Evolutionary conservation across 2,797 vertebrate genomes (phyloP), one percentile per base, ranked within the genome.

Genomic region (Aplochiton taeniatus): DNA sequence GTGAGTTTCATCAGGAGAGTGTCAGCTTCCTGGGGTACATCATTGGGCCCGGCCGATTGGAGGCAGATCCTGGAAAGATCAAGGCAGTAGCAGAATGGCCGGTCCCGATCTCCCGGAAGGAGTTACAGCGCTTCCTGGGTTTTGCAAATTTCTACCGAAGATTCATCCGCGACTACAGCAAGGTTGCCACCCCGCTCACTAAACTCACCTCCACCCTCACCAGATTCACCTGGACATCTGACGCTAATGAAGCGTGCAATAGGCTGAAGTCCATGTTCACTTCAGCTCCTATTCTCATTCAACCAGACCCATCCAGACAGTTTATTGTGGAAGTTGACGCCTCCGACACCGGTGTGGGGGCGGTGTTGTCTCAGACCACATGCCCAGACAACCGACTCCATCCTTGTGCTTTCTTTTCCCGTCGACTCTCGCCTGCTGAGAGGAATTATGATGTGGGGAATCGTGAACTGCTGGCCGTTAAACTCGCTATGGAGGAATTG

Each of bases 111-210:
- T 11, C 31, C 8, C 13, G 13, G 9, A 16, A 58, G 16, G 11
- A 11, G 10, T 31, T 18, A 9, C n/a, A 11, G 41, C 31, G 54
- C 11, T 56, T 42, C 4, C 18, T 20, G 13, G 54, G 4, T 4
- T 56, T 56, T 31, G 4, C 54, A 4, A 56, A 56, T 18, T 20
- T 56, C 54, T 56, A 56, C 54, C 11, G 17, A 1, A 3, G 54
- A 17, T 56, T 56, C 10, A 20, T 56, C 4, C 11, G 18, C 17
- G 14, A 56, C 54, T 58, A 45, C 41, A 66, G 55, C 31, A 67
- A 11, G 12, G 16, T 51, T 2, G 14, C 49, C 2, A 8, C 16
- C 3, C 49, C 49, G 7, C 49, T 51, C 46, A 11, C 13, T 48
- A 10, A 3, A 1, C 13, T 48, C 46, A 10, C 9, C 13, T 48